phyloP scores from a whole-genome alignment of 1,140 invertebrate genomes.

The Meteorus sp. region DNA sequence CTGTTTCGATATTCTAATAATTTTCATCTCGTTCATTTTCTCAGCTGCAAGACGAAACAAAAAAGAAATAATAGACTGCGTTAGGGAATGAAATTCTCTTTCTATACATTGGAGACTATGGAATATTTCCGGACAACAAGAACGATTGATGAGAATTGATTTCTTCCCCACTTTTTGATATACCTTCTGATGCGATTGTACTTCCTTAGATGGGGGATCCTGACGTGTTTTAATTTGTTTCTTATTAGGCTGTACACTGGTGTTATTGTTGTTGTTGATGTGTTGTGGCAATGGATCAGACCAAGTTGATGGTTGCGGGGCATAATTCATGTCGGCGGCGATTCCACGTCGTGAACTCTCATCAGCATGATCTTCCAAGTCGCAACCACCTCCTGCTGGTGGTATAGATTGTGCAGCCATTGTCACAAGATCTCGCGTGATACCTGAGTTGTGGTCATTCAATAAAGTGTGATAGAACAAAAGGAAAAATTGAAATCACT shows the following conservation, averaged over 20 bases:
- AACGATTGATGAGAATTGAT: no score
- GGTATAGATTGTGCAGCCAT: slow-evolving; percentile 53
- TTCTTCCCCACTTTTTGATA: slow-evolving; percentile 21
- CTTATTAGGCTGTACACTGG: slow-evolving; percentile 46
- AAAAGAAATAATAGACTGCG: not conserved
- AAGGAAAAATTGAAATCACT: no score
- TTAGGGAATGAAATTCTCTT: not conserved
- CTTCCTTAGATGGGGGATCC: slow-evolving; percentile 52
- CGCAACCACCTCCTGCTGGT: slow-evolving; percentile 50
- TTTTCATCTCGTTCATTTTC: not conserved
- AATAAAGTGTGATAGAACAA: slow-evolving; percentile 28
- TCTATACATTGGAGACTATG: not conserved
- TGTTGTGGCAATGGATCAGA: slow-evolving; percentile 51
- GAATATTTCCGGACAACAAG: no score
- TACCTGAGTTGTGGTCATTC: slow-evolving; percentile 56
- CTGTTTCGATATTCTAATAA: not conserved
- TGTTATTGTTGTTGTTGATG: no score
- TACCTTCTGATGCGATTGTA: slow-evolving; percentile 57
- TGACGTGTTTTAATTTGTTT: slow-evolving; percentile 56
- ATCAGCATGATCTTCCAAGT: slow-evolving; percentile 54
- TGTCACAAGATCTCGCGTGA: slow-evolving; percentile 58
- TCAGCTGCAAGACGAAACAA: not conserved
- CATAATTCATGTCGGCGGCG: slow-evolving; percentile 50
- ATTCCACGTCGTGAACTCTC: slow-evolving; percentile 52
- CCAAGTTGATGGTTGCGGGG: slow-evolving; percentile 51